phyloP scores from a whole-genome alignment of 2,888 invertebrate species.

The Sminthurinus aureus region DNA sequence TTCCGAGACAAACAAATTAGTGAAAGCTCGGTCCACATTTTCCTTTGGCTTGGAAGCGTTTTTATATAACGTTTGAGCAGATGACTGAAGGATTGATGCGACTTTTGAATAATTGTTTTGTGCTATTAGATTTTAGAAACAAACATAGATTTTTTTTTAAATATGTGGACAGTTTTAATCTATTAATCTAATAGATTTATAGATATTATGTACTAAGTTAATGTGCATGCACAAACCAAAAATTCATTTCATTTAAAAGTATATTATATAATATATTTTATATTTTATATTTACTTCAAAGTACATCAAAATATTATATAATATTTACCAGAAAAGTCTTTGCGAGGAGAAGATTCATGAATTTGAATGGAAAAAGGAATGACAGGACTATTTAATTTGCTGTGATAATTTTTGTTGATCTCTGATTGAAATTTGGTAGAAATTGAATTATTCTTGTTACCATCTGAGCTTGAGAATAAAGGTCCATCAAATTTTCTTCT shows the following conservation, averaged over 20 bases:
- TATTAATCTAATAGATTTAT: background rate
- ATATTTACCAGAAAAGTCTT: background rate
- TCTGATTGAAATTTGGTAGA: background rate
- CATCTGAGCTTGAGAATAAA: too few relatives aligned
- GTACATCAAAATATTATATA: too few relatives aligned
- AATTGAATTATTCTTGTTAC: too few relatives aligned
- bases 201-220: background rate
- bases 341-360: background rate
- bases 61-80: background rate
- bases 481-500: background rate
- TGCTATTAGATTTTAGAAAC: background rate
- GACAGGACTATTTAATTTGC: background rate
- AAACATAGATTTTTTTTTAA: background rate
- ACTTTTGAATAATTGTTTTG: background rate
- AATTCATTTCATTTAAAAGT: background rate
- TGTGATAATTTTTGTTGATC: background rate
- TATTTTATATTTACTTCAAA: too few relatives aligned
- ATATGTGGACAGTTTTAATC: background rate
- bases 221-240: background rate
- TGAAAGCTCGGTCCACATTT: background rate
- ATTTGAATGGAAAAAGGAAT: background rate
- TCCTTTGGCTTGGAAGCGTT: background rate
- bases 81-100: background rate
- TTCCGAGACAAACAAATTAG: too few relatives aligned
- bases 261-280: too few relatives aligned